Evolutionary conservation across 30 jellyfish, hydroid and myxozoan species (phyloP).

Genomic region (Cassiopea xamachana): DNA sequence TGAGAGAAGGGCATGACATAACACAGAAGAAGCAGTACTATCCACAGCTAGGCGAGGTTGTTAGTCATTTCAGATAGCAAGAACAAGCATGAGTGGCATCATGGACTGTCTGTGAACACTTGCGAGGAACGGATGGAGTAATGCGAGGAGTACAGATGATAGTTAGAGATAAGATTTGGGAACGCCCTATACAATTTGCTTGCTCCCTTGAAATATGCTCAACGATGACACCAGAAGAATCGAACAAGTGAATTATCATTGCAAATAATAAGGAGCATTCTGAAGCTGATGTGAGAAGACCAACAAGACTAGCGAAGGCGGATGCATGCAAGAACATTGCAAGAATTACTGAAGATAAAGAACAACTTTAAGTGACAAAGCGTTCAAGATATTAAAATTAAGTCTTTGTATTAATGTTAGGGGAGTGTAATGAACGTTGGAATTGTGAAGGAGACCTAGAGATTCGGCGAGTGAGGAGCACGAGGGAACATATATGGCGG

Average conservation of each 20-base stretch:
- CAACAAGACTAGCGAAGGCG: conserved; percentile 20
- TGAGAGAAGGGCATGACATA: conserved; percentile 63
- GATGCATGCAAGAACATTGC: conserved; percentile 21
- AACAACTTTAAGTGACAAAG: conserved; percentile 6
- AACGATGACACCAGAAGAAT: conserved; percentile 34
- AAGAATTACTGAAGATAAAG: conserved; percentile 30
- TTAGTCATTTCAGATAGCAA: conserved; percentile 49
- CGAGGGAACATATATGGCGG: not conserved
- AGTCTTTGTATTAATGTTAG: conserved; percentile 32
- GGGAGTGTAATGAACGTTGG: conserved; percentile 28
- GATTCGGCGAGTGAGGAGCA: not conserved
- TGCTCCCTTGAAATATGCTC: conserved; percentile 55
- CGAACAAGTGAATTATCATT: conserved; percentile 25
- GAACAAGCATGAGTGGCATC: conserved; percentile 65
- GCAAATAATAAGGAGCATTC: conserved; percentile 23
- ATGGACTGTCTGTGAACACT: conserved; percentile 70
- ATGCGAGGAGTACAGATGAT: conserved; percentile 60
- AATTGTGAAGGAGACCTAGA: not conserved
- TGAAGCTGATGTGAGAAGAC: conserved; percentile 43
- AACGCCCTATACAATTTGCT: conserved; percentile 54
- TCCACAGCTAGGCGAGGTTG: conserved; percentile 59
- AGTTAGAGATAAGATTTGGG: conserved; percentile 50
- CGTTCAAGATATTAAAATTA: conserved; percentile 16
- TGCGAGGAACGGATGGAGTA: conserved; percentile 63
- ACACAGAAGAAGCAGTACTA: conserved; percentile 34